Conservation (phyloP, 2,113 vertebrate genomes). For the Misgurnus mizolepis region DNA sequence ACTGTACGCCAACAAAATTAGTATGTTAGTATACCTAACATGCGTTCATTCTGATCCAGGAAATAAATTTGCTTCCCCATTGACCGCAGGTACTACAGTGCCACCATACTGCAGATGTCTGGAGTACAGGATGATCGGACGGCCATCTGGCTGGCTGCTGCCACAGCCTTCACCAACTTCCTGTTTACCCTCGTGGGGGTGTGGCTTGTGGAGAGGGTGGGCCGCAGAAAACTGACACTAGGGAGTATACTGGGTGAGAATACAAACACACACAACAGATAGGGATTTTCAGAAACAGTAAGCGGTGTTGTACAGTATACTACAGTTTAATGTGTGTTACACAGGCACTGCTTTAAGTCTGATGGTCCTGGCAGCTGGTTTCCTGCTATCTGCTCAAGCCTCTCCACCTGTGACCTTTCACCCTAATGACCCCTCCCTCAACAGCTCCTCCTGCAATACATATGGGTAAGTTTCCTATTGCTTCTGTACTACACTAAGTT, state of each 20-base stretch:
- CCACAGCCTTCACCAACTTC: constrained; percentile 94
- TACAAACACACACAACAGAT: background rate
- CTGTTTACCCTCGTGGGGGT: constrained; percentile 91
- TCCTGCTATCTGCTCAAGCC: constrained; percentile 87
- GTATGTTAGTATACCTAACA: background rate
- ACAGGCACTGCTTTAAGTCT: constrained; percentile 85
- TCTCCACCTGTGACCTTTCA: constrained; percentile 85
- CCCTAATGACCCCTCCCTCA: constrained; percentile 71
- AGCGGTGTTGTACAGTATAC: background rate
- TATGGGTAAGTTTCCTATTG: constrained; percentile 78
- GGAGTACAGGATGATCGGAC: constrained; percentile 88
- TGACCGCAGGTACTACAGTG: constrained; percentile 91
- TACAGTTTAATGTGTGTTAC: constrained; percentile 34
- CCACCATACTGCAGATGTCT: constrained; percentile 98
- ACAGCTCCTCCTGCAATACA: constrained; percentile 83
- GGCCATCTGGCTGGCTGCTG: constrained; percentile 92
- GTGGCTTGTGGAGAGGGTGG: constrained; percentile 92
- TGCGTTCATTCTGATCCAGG: no score
- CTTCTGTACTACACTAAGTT: background rate
- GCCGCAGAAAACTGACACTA: constrained; percentile 90
- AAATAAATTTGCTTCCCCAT: background rate
- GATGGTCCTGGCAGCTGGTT: constrained; percentile 84
- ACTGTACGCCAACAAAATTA: background rate
- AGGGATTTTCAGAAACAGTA: background rate
- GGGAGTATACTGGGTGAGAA: constrained; percentile 87